Conservation (phyloP, 2,797 vertebrate species). For the Brachyrhaphis roseni region DNA sequence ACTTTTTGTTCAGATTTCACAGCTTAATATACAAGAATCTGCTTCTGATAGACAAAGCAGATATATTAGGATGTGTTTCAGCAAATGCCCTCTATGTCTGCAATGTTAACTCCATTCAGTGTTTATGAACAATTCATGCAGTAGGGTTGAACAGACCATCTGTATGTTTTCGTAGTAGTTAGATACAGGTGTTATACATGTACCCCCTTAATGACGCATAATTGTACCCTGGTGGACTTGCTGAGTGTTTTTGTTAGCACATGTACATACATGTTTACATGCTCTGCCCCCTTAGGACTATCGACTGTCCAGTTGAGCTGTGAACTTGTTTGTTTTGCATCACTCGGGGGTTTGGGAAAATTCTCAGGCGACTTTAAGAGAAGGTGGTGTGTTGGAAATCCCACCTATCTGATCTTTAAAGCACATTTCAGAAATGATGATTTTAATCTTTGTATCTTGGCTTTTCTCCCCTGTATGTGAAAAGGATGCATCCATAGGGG, state of each 20-base stretch:
- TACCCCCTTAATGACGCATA: conserved; percentile 61
- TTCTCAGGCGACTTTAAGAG: conserved; percentile 25
- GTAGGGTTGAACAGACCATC: conserved; percentile 9
- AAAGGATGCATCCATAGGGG: conserved; percentile 25
- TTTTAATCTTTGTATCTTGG: not conserved
- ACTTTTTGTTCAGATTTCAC: not conserved
- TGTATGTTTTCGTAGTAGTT: conserved; percentile 28
- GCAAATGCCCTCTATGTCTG: not conserved
- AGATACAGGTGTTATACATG: conserved; percentile 45
- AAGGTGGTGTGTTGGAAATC: conserved; percentile 3
- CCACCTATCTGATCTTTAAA: not conserved
- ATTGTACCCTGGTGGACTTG: conserved; percentile 53
- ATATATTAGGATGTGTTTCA: not conserved
- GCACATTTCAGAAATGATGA: conserved; percentile 5
- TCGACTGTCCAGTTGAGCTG: conserved; percentile 17
- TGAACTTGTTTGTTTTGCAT: conserved; percentile 40
- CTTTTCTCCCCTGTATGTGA: conserved; percentile 6
- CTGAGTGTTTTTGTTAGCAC: not conserved
- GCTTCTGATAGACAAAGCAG: not conserved
- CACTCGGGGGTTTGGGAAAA: conserved; percentile 15
- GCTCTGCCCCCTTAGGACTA: conserved; percentile 14
- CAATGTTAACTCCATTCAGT: not conserved
- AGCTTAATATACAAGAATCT: not conserved
- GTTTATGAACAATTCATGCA: not conserved
- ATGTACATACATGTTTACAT: conserved; percentile 31